Evolutionary conservation across 1,140 invertebrate genomes (phyloP).

Genomic region (Lepidostoma basale): DNA sequence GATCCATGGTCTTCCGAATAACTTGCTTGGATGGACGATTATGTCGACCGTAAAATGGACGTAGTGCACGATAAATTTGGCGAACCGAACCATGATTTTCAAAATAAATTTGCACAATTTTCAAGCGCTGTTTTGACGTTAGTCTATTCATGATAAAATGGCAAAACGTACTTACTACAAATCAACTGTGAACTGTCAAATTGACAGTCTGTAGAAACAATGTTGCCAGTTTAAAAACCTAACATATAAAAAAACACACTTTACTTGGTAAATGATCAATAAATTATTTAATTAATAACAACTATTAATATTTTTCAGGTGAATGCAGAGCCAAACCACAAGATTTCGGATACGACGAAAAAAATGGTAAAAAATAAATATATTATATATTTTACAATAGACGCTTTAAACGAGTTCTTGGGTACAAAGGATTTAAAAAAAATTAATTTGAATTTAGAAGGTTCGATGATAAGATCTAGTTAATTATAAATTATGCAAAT

Average conservation of each 20-base stretch:
- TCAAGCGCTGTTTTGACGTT: no score
- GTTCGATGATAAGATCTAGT: not conserved
- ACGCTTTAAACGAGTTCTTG: not conserved
- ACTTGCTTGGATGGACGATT: no score
- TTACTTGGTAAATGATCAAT: not conserved
- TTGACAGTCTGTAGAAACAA: no score
- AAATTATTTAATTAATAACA: not conserved
- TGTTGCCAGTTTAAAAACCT: no score
- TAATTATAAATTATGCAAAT: not conserved
- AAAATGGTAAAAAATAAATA: conserved; percentile 39
- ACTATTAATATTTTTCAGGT: conserved; percentile 13
- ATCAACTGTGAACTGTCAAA: no score
- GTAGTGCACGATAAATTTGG: no score
- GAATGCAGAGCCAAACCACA: conserved; percentile 13
- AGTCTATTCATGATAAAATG: not conserved
- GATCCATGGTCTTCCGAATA: no score
- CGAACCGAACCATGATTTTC: no score
- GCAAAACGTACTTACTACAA: not conserved
- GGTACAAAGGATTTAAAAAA: not conserved
- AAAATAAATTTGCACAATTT: no score
- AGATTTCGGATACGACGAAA: conserved; percentile 48
- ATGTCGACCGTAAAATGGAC: no score
- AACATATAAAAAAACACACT: no score
- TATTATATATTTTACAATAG: not conserved
- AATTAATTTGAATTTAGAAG: not conserved